These are phyloP conservation scores for Graptemys geographica DNA, from an alignment of 2,797 vertebrate genomes.

Conservation along the genomic window DNA sequence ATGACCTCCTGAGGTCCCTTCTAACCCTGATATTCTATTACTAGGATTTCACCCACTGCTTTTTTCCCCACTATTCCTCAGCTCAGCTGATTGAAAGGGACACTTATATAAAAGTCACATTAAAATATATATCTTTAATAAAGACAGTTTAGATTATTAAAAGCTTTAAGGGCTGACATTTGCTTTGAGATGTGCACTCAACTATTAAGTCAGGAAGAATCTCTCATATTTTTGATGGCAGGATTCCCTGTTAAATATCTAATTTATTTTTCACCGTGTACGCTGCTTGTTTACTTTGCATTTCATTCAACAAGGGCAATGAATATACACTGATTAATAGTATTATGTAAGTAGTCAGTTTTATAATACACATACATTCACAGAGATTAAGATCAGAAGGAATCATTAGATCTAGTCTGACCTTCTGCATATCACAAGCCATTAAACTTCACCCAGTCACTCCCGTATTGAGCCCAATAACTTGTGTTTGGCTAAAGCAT, in stretches of 20 bases:
- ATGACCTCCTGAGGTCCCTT: no score
- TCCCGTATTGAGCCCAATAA: neutral
- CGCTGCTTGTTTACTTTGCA: neutral
- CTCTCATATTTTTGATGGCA: neutral
- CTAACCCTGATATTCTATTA: no score
- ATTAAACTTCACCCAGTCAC: neutral
- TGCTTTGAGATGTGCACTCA: neutral
- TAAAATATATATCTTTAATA: neutral
- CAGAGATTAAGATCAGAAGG: neutral
- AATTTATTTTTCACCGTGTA: neutral
- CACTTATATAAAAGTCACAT: neutral
- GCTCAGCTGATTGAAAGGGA: neutral
- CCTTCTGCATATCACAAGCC: neutral
- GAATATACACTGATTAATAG: neutral
- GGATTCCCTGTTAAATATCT: neutral
- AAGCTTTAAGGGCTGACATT: neutral
- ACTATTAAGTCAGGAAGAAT: neutral
- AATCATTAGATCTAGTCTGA: neutral
- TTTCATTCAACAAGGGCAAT: neutral
- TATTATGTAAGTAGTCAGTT: neutral
- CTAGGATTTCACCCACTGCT: neutral
- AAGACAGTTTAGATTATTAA: neutral
- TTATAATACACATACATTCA: neutral
- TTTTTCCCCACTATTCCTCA: neutral
- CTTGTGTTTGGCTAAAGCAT: neutral